These are phyloP conservation scores for Apoda limacodes DNA, from an alignment of 2,888 invertebrate species.

Conservation along the genomic window DNA sequence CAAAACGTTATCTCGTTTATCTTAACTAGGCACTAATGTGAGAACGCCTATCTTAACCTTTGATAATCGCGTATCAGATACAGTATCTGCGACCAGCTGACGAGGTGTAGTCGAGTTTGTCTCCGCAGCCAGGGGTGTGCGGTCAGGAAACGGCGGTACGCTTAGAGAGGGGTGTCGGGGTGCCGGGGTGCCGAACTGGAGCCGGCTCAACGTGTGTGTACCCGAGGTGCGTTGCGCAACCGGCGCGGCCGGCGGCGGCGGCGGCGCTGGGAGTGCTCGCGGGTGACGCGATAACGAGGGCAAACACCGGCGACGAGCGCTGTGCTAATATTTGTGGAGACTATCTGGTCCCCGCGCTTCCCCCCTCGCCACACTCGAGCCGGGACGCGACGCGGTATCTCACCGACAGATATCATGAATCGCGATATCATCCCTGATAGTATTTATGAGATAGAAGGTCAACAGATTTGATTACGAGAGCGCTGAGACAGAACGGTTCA, in stretches of 20 bases:
- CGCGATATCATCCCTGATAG: constrained; percentile 57
- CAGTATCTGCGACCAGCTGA: constrained; percentile 43
- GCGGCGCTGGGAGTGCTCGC: constrained; percentile 33
- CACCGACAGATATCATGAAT: constrained; percentile 23
- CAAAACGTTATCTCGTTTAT: constrained; percentile 66
- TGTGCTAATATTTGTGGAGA: constrained; percentile 49
- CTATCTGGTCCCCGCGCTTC: constrained; percentile 22
- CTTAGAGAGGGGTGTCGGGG: background rate
- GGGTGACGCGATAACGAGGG: constrained; percentile 41
- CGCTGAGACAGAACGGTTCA: constrained; percentile 27
- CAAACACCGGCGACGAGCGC: constrained; percentile 40
- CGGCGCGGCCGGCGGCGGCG: constrained; percentile 15
- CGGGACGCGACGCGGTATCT: constrained; percentile 5
- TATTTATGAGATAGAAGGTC: constrained; percentile 61
- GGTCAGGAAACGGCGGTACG: background rate
- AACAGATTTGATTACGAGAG: constrained; percentile 60
- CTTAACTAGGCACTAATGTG: constrained; percentile 64
- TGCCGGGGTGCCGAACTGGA: constrained; percentile 5
- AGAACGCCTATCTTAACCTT: constrained; percentile 45
- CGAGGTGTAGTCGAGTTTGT: background rate
- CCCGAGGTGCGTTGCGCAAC: constrained; percentile 18
- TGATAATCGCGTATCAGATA: constrained; percentile 58
- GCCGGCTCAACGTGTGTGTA: constrained; percentile 1
- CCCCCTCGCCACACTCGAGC: constrained; percentile 15
- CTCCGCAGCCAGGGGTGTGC: background rate